Evolutionary conservation across 1,140 invertebrate species (phyloP).

Genomic region (Halictus rubicundus): DNA sequence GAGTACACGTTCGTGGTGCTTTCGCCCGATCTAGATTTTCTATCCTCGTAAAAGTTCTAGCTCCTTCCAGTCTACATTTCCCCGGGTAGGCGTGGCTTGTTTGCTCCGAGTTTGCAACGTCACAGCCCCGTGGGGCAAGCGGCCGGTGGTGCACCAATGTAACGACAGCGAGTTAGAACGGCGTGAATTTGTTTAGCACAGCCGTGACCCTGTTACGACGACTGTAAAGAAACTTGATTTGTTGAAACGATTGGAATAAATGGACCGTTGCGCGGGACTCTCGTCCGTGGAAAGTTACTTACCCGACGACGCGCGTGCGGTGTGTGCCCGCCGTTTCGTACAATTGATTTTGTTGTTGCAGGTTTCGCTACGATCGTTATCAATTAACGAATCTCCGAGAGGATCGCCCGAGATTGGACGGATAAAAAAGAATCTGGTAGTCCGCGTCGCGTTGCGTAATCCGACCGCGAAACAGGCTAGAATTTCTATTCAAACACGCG

Average conservation of each 20-base stretch:
- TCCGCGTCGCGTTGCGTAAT: conserved; percentile 8
- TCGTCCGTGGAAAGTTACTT: background rate
- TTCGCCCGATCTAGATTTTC: no score
- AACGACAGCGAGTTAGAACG: background rate
- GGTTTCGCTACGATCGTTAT: conserved; percentile 28
- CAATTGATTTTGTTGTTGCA: conserved; percentile 42
- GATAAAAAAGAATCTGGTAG: background rate
- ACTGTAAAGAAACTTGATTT: background rate
- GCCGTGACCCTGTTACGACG: no score
- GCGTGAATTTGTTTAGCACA: background rate
- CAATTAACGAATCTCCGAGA: background rate
- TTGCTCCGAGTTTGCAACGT: no score
- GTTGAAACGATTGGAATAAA: background rate
- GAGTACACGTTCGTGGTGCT: no score
- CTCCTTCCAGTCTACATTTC: no score
- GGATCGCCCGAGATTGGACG: background rate
- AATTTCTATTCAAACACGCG: conserved; percentile 42
- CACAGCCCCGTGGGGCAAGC: no score
- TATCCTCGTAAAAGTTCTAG: no score
- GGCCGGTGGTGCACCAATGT: background rate
- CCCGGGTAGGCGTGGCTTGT: no score
- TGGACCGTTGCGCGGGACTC: background rate
- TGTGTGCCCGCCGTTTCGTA: background rate
- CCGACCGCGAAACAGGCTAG: conserved; percentile 11
- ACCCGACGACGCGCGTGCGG: background rate